phyloP scores from a whole-genome alignment of 2,113 vertebrate genomes.

The Pyrgilauda ruficollis region DNA sequence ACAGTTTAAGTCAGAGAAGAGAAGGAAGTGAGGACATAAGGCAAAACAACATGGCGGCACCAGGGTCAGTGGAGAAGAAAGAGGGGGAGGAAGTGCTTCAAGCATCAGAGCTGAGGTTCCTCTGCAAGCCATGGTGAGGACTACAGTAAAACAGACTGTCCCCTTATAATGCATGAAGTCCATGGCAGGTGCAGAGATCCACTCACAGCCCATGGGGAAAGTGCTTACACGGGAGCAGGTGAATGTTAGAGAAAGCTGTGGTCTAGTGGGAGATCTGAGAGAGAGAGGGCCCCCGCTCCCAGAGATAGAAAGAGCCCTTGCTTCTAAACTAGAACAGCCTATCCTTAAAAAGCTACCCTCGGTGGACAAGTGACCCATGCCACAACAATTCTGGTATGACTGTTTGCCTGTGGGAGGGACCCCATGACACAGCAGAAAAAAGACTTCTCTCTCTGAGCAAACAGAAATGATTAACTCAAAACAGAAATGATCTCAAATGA shows the following conservation, averaged over 20 bases:
- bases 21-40: not conserved
- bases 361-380: not conserved
- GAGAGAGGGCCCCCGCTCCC: not conserved
- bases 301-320: not conserved
- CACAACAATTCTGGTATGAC: not conserved
- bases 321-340: not conserved
- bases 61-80: not conserved
- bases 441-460: not conserved
- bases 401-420: not conserved
- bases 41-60: not conserved
- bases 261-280: not conserved
- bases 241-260: not conserved
- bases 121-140: not conserved
- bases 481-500: not conserved
- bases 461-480: too few species aligned
- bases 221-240: rapidly evolving
- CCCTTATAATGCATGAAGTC: not conserved
- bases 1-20: not conserved
- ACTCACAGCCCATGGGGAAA: not conserved
- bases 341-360: not conserved
- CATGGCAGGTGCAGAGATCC: not conserved
- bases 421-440: not conserved
- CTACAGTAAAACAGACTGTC: not conserved
- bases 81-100: not conserved
- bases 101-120: rapidly evolving